These are phyloP conservation scores for Tetramorium bicarinatum DNA, from an alignment of 2,888 invertebrate species.

Conservation along the genomic window DNA sequence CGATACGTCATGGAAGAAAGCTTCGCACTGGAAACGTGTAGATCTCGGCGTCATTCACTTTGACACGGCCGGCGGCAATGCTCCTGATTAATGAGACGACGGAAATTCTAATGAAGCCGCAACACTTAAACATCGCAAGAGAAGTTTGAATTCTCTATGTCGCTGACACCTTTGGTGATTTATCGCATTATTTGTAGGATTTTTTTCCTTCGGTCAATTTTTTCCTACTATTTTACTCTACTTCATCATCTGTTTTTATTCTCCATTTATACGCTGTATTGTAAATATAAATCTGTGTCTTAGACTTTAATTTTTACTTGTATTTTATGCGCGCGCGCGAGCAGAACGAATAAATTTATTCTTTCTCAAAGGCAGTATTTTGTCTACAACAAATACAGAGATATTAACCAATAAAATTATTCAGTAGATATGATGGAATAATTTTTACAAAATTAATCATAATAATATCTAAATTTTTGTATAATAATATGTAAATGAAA, in stretches of 20 bases:
- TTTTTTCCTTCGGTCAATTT: constrained; percentile 26
- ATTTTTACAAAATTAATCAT: not conserved
- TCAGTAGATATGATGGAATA: not conserved
- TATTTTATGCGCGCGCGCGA: not conserved
- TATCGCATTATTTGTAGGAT: constrained; percentile 51
- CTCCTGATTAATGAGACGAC: constrained; percentile 59
- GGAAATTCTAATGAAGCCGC: constrained; percentile 53
- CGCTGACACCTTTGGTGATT: constrained; percentile 41
- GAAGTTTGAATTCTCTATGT: constrained; percentile 38
- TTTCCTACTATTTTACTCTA: not conserved
- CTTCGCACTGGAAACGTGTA: not conserved
- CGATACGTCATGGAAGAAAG: constrained; percentile 27
- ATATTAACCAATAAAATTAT: not conserved
- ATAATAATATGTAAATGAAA: not conserved
- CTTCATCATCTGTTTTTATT: constrained; percentile 7
- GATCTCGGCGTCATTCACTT: constrained; percentile 49
- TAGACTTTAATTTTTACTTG: constrained; percentile 11
- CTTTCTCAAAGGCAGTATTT: not conserved
- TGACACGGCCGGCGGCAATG: constrained; percentile 36
- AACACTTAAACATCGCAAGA: constrained; percentile 30
- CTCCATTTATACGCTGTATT: constrained; percentile 2
- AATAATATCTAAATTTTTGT: not conserved
- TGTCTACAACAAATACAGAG: not conserved
- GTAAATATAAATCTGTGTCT: constrained; percentile 7
- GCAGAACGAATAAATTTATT: not conserved